phyloP scores from a whole-genome alignment of 2,888 invertebrate species.

The Diarsia dahlii region DNA sequence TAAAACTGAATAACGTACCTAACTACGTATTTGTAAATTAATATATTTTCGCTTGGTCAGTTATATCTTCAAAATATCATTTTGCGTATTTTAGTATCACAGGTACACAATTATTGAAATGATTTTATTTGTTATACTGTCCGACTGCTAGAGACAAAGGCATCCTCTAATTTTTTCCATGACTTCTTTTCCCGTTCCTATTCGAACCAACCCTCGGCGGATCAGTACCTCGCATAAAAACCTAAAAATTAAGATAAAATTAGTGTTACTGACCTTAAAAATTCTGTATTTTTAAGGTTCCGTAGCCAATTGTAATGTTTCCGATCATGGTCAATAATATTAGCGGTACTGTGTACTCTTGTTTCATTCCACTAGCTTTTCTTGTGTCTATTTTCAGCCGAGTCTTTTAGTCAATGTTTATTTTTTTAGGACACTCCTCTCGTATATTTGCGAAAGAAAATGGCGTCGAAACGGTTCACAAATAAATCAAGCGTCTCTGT shows the following conservation, averaged over 20 bases:
- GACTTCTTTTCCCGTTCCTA: no score
- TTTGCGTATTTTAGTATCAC: neutral
- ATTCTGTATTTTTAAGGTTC: neutral
- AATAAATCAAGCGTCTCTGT: constrained; percentile 44
- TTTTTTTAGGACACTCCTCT: constrained; percentile 52
- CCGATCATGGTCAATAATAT: neutral
- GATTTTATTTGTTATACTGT: no score
- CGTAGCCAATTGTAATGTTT: neutral
- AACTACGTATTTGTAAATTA: neutral
- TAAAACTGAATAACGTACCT: neutral
- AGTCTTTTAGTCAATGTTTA: constrained; percentile 49
- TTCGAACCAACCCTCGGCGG: no score
- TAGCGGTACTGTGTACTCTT: neutral
- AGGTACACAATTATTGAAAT: neutral
- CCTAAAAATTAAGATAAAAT: neutral
- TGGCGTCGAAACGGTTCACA: constrained; percentile 41
- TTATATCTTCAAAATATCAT: neutral
- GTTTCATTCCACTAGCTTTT: constrained; percentile 4
- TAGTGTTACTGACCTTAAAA: neutral
- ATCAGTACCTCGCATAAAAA: neutral
- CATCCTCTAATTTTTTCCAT: no score
- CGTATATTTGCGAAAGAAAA: constrained; percentile 47
- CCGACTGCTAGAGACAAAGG: no score
- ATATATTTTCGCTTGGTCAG: neutral
- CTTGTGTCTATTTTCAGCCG: constrained; percentile 24